phyloP scores from a whole-genome alignment of 2,113 vertebrate species.

The Nothoprocta pentlandii region DNA sequence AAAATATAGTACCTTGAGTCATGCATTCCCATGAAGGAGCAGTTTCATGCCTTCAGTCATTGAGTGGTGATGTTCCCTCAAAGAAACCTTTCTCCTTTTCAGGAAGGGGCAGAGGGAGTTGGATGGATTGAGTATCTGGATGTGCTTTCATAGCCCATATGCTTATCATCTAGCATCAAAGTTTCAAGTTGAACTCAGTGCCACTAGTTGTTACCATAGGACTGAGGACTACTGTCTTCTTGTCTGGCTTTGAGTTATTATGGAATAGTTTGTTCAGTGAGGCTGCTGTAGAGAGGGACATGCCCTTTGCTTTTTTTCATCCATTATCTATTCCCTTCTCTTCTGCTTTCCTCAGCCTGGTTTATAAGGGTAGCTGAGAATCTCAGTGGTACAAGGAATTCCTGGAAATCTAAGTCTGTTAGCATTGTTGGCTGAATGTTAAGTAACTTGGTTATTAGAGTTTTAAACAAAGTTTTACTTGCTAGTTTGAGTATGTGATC shows the following conservation, averaged over 20 bases:
- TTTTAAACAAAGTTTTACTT: conserved; percentile 46
- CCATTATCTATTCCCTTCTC: neutral
- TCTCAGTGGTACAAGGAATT: neutral
- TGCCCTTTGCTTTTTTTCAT: neutral
- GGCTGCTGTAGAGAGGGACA: neutral
- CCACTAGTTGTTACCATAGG: neutral
- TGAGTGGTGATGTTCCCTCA: neutral
- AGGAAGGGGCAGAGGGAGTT: neutral
- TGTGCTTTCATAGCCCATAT: rapidly evolving
- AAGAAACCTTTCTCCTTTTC: neutral
- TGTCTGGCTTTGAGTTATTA: neutral
- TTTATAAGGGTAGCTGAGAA: neutral
- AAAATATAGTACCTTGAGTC: neutral
- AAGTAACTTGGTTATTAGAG: conserved; percentile 36
- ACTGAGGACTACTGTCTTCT: neutral
- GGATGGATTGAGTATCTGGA: neutral
- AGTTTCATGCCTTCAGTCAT: rapidly evolving
- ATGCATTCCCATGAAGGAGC: neutral
- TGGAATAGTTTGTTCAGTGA: neutral
- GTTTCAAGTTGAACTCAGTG: rapidly evolving
- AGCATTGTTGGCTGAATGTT: neutral
- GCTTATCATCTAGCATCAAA: rapidly evolving
- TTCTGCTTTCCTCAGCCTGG: neutral
- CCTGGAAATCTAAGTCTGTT: conserved; percentile 31
- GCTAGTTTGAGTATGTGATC: conserved; percentile 34